phyloP scores from a whole-genome alignment of 1,140 invertebrate species.

The Cydia pomonella region DNA sequence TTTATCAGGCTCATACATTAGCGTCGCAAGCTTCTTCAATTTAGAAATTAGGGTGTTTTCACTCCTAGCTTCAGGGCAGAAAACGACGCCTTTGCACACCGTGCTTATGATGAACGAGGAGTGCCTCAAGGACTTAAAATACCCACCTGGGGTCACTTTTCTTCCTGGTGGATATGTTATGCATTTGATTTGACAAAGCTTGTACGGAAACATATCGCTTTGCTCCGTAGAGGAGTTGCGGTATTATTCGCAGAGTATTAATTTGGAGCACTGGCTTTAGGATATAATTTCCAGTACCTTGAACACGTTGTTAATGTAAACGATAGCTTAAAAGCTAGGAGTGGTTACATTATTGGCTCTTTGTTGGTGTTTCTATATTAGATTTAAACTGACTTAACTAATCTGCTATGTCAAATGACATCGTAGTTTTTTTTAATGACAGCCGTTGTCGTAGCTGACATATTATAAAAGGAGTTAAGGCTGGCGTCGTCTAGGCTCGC shows the following conservation, averaged over 20 bases:
- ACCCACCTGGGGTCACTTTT: background rate
- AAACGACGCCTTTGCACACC: background rate
- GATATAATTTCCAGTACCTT: background rate
- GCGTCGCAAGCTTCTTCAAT: background rate
- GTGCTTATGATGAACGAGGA: background rate
- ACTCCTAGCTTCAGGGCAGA: background rate
- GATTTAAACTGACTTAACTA: background rate
- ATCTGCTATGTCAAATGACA: background rate
- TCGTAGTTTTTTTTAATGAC: background rate
- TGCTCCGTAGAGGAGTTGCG: background rate
- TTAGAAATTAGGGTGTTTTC: background rate
- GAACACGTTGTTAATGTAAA: background rate
- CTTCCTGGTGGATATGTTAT: background rate
- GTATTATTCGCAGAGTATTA: background rate
- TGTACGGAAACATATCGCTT: background rate
- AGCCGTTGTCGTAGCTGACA: background rate
- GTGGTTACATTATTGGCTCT: background rate
- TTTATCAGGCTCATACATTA: background rate
- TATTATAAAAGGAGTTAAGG: background rate
- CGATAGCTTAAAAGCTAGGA: background rate
- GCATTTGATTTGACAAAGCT: background rate
- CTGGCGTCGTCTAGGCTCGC: too few relatives aligned
- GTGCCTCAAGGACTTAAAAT: background rate
- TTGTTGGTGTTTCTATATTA: background rate
- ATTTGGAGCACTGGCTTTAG: background rate